A percentile compares a stretch with the other conserved stretches of the same genome.
Conservation (phyloP, 2,888 invertebrate genomes). For the Oscheius myriophilus region DNA sequence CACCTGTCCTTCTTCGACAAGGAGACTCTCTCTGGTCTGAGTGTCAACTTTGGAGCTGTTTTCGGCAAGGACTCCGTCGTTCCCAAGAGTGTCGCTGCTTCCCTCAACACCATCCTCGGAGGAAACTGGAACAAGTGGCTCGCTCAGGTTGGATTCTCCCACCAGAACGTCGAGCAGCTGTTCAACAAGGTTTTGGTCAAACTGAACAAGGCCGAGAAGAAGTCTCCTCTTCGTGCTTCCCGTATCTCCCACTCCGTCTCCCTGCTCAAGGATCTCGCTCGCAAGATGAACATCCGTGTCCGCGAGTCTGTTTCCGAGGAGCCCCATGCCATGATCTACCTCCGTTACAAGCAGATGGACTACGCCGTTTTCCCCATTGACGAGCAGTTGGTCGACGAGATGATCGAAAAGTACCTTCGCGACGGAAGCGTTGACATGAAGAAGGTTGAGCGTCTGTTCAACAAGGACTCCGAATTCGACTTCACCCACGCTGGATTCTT, state of each 20-base stretch:
- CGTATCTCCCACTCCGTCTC: constrained; percentile 38
- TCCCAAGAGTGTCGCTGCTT: constrained; percentile 52
- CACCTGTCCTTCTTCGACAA: constrained; percentile 53
- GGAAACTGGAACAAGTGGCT: constrained; percentile 58
- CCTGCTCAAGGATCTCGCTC: constrained; percentile 48
- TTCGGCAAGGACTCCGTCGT: constrained; percentile 56
- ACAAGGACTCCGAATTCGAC: constrained; percentile 41
- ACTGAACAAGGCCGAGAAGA: constrained; percentile 35
- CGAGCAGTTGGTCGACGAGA: constrained; percentile 41
- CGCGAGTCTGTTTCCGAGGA: constrained; percentile 35
- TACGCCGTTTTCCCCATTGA: constrained; percentile 61
- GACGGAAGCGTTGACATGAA: constrained; percentile 36
- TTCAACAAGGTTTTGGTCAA: constrained; percentile 38
- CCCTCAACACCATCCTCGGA: constrained; percentile 57
- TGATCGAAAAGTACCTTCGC: constrained; percentile 41
- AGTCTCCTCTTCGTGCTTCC: constrained; percentile 43
- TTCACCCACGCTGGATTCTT: constrained; percentile 40
- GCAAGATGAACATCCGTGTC: constrained; percentile 54
- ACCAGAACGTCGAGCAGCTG: constrained; percentile 55
- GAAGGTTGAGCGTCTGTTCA: constrained; percentile 44
- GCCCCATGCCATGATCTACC: constrained; percentile 45
- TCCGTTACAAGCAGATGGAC: constrained; percentile 62
- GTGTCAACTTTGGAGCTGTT: constrained; percentile 53
- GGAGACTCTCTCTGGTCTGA: constrained; percentile 46
- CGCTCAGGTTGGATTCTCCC: constrained; percentile 54